Base-by-base conservation (phyloP, 2,113 vertebrate species). In the Stegastes partitus region DNA sequence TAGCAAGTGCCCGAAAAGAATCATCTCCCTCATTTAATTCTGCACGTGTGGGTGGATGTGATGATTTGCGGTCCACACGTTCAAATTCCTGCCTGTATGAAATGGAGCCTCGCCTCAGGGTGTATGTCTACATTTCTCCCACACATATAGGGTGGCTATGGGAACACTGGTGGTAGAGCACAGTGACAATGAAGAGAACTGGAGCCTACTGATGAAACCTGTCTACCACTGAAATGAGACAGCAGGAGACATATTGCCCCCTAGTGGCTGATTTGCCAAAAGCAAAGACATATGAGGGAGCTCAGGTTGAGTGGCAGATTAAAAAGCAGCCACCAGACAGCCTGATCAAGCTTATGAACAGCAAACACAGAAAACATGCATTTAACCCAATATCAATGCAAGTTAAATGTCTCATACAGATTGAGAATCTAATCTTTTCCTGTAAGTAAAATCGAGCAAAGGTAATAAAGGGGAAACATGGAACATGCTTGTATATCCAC, bases 231-330 rank as follows among this genome's bases (percentile, higher is more conserved):
- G 31, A 42, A 71, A 11, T 4, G 8, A 71, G 56, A 69, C 45
- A 62, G 47, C 75, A 91, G 75, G 83, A 90, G 70, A 90, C 84
- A 89, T 74, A 91, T 56, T 93, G 92, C 91, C 92, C 91, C 89
- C 94, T 91, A 77, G 88, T 93, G 94, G 87, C n/a, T 10, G 28
- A 11, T 66, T 61, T 26, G 5, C 10, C 18, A 49, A 89, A 68
- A 79, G 56, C 84, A 81, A 9, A 15, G 11, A 42, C 14, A 14
- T 14, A 12, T 42, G 14, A 57, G 11, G 67, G 7, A 37, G 22
- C 16, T 74, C 16, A 23, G 11, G n/a, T 5, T 57, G 50, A 66
- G 23, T 59, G 50, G 23, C 63, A 69, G 42, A 49, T 59, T 75
- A 53, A 75, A 64, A 45, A 31, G 53, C 15, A 50, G 51, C 19